These are phyloP conservation scores for Serrognathus titanus DNA, from an alignment of 2,888 invertebrate species.

Conservation along the genomic window DNA sequence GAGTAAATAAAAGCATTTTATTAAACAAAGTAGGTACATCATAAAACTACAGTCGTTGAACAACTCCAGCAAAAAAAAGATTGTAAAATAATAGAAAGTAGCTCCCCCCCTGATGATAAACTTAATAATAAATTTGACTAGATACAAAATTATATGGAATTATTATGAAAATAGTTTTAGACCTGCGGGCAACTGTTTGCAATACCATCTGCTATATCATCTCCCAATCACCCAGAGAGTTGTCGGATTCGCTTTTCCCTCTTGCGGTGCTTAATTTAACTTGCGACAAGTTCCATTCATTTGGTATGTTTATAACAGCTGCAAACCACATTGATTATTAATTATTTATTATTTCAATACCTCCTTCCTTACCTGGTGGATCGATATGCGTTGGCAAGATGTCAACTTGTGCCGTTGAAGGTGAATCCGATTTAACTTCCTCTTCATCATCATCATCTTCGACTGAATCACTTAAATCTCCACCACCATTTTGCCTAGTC, in stretches of 20 bases:
- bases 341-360: background rate
- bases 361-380: slow-evolving; percentile 8
- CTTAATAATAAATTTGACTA: background rate
- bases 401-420: too few species aligned
- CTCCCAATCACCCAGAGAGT: slow-evolving; percentile 45
- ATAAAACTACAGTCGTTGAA: too few species aligned
- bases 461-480: background rate
- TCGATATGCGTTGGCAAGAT: too few species aligned
- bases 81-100: too few species aligned
- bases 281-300: slow-evolving; percentile 58
- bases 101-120: too few species aligned
- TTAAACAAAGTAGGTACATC: too few species aligned
- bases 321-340: slow-evolving; percentile 33
- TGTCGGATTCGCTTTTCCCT: slow-evolving; percentile 35
- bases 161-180: background rate
- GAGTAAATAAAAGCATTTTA: too few species aligned
- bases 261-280: slow-evolving; percentile 39
- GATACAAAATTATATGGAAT: background rate
- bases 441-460: background rate
- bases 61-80: too few species aligned
- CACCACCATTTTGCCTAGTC: too few species aligned
- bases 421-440: background rate
- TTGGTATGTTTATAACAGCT: slow-evolving; percentile 55
- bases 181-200: background rate
- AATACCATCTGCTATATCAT: slow-evolving; percentile 30